Conservation (phyloP, 2,888 invertebrate species). For the Trichacis sp. region DNA sequence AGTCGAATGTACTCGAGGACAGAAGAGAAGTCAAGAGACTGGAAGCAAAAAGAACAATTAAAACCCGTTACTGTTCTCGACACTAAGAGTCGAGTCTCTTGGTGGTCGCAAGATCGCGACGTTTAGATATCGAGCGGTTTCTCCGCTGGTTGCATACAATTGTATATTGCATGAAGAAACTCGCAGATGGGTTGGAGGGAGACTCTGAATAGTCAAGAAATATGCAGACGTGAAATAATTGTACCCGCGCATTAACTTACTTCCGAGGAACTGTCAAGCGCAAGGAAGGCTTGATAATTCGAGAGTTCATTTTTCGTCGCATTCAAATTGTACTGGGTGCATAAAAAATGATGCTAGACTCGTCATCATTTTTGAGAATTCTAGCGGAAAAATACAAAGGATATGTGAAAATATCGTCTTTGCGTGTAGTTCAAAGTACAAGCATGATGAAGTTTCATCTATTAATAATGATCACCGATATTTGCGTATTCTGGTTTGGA, state of each 20-base stretch:
- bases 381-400: too few species aligned
- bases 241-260: conserved; percentile 3
- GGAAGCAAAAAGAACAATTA: conserved; percentile 15
- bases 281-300: not conserved
- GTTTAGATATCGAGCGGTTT: conserved; percentile 15
- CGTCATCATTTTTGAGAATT: too few species aligned
- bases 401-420: too few species aligned
- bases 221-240: conserved; percentile 5
- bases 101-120: conserved; percentile 9
- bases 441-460: too few species aligned
- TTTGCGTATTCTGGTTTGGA: too few species aligned
- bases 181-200: not conserved
- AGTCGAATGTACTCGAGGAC: conserved; percentile 12
- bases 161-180: conserved; percentile 7
- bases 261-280: not conserved
- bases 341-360: too few species aligned
- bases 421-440: not conserved
- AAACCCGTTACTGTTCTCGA: conserved; percentile 11
- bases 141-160: not conserved
- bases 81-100: not conserved
- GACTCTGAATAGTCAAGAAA: not conserved
- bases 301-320: not conserved
- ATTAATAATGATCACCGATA: too few species aligned
- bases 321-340: not conserved
- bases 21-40: conserved; percentile 3